phyloP scores from a whole-genome alignment of 2,797 vertebrate genomes.

The Acanthopagrus latus region DNA sequence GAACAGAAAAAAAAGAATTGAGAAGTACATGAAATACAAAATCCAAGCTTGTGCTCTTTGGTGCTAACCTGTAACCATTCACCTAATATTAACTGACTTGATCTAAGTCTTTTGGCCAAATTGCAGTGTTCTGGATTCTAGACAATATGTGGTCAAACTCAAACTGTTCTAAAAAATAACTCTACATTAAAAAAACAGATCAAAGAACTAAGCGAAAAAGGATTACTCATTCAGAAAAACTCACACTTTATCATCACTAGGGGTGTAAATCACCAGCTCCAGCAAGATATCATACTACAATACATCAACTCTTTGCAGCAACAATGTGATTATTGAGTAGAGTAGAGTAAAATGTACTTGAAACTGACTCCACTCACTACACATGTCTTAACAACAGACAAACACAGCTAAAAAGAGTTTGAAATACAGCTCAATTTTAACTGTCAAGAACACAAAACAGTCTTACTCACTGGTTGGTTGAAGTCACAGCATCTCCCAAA shows the following conservation, averaged over 20 bases:
- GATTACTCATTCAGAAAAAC: background rate
- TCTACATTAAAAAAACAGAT: background rate
- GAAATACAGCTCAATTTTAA: too few relatives aligned
- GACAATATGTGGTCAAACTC: background rate
- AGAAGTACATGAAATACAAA: constrained; percentile 4
- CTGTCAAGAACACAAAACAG: too few relatives aligned
- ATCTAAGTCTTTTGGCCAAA: background rate
- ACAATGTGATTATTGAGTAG: too few relatives aligned
- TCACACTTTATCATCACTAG: background rate
- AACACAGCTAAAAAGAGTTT: too few relatives aligned
- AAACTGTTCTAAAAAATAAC: background rate
- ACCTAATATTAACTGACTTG: background rate
- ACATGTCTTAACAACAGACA: too few relatives aligned
- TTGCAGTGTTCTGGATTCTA: background rate
- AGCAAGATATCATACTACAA: too few relatives aligned
- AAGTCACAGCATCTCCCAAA: too few relatives aligned
- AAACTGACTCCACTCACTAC: too few relatives aligned
- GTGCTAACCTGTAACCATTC: background rate
- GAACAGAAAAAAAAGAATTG: background rate
- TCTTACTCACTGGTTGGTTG: too few relatives aligned
- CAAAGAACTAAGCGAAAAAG: background rate
- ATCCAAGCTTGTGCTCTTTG: constrained; percentile 1
- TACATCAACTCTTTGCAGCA: too few relatives aligned
- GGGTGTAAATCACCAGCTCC: too few relatives aligned
- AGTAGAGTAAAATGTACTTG: too few relatives aligned